Evolutionary conservation across 2,113 vertebrate species (phyloP).

Genomic region (Zonotrichia leucophrys): DNA sequence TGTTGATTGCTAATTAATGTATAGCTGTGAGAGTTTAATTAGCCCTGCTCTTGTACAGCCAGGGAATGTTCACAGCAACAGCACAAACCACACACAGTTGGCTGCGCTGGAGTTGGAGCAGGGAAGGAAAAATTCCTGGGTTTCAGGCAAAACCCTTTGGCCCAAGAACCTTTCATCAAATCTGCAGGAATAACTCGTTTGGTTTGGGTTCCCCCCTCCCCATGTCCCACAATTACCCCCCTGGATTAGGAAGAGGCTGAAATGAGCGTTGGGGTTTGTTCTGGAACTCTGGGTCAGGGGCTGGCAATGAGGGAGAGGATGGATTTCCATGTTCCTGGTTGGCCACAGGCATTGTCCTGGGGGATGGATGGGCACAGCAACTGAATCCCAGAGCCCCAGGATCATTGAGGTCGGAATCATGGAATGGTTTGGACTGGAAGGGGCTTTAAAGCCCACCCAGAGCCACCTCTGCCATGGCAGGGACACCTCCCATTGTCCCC

Average conservation of each 20-base stretch:
- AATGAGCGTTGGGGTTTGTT: background rate
- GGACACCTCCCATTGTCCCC: background rate
- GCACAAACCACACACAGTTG: conserved; percentile 25
- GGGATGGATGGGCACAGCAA: background rate
- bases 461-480: background rate
- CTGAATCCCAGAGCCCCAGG: background rate
- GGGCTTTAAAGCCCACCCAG: rapidly evolving
- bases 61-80: background rate
- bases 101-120: background rate
- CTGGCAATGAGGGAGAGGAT: background rate
- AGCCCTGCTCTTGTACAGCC: background rate
- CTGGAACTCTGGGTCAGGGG: background rate
- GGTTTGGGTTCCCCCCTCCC: conserved; percentile 5
- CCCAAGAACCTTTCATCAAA: conserved; percentile 54
- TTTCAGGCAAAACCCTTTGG: conserved; percentile 49
- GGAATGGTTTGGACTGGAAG: background rate
- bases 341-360: background rate
- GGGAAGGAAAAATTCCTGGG: conserved; percentile 46
- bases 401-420: rapidly evolving
- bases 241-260: background rate
- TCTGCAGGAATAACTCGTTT: conserved; percentile 48
- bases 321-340: background rate
- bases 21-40: conserved; percentile 44
- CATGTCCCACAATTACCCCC: background rate
- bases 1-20: conserved; percentile 43